phyloP scores from a whole-genome alignment of 2,888 invertebrate genomes.

The Agrotis clavis region DNA sequence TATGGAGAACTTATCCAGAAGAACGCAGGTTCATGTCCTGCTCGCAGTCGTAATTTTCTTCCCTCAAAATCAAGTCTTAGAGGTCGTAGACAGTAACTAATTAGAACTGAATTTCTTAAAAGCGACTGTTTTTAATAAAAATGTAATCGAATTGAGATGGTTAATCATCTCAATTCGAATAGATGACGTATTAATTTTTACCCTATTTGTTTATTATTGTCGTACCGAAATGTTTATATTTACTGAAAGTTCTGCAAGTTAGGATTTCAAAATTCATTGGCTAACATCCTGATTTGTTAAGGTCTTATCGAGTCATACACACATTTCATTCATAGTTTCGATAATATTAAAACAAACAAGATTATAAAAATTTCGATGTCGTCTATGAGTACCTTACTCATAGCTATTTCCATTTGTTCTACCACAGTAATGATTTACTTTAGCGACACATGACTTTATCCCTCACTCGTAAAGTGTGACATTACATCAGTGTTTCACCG shows the following conservation, averaged over 20 bases:
- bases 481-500: conserved; percentile 33
- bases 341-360: too few relatives aligned
- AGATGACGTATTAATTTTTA: too few relatives aligned
- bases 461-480: conserved; percentile 17
- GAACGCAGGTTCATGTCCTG: too few relatives aligned
- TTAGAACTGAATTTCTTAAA: too few relatives aligned
- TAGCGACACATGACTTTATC: conserved; percentile 6
- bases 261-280: neutral
- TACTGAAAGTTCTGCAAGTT: neutral
- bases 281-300: neutral
- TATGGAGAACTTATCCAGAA: too few relatives aligned
- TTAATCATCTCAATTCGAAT: too few relatives aligned
- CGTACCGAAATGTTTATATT: neutral
- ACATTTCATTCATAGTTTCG: too few relatives aligned
- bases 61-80: neutral
- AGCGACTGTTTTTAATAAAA: too few relatives aligned
- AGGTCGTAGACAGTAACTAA: neutral
- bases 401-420: conserved; percentile 4
- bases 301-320: too few relatives aligned
- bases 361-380: neutral
- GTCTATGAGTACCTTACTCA: neutral
- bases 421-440: conserved; percentile 6
- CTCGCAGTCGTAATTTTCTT: too few relatives aligned
- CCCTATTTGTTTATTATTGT: too few relatives aligned
- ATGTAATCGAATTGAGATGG: too few relatives aligned